phyloP scores from a whole-genome alignment of 2,888 invertebrate genomes.

The Ditula angustiorana region DNA sequence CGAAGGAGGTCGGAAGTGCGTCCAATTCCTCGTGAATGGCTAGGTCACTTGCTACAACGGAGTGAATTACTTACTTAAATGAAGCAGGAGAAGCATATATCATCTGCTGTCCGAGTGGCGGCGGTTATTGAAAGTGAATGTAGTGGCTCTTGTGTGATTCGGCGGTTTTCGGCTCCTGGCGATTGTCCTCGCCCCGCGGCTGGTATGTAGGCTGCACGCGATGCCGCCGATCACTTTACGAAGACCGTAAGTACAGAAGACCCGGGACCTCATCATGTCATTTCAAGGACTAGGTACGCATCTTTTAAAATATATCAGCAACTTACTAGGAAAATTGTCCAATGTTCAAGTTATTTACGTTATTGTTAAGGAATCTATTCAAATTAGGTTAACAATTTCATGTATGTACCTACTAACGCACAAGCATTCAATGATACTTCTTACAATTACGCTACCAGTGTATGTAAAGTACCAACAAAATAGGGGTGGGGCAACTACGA shows the following conservation, averaged over 20 bases:
- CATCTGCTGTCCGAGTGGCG: slow-evolving; percentile 60
- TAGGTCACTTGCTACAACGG: slow-evolving; percentile 66
- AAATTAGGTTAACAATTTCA: slow-evolving; percentile 10
- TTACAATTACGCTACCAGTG: slow-evolving; percentile 13
- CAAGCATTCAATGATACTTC: not conserved
- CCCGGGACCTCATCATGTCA: slow-evolving; percentile 43
- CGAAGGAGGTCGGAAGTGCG: slow-evolving; percentile 75
- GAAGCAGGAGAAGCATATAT: slow-evolving; percentile 61
- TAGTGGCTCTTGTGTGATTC: slow-evolving; percentile 55
- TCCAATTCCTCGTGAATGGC: slow-evolving; percentile 69
- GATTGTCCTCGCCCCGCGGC: not conserved
- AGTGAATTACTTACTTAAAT: slow-evolving; percentile 56
- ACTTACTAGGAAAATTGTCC: not conserved
- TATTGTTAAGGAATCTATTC: not conserved
- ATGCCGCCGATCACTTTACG: not conserved
- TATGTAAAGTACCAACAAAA: slow-evolving; percentile 47
- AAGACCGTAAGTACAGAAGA: slow-evolving; percentile 27
- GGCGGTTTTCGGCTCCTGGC: slow-evolving; percentile 31
- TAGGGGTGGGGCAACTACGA: slow-evolving; percentile 68
- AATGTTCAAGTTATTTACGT: slow-evolving; percentile 3
- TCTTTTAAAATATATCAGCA: not conserved
- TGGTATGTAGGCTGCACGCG: slow-evolving; percentile 60
- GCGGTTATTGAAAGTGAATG: slow-evolving; percentile 67
- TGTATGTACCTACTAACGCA: not conserved
- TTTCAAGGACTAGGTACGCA: slow-evolving; percentile 53